Evolutionary conservation across 2,797 vertebrate species (phyloP), one percentile per base, ranked within the genome.

Genomic region (Enteromius thamalakanensis): DNA sequence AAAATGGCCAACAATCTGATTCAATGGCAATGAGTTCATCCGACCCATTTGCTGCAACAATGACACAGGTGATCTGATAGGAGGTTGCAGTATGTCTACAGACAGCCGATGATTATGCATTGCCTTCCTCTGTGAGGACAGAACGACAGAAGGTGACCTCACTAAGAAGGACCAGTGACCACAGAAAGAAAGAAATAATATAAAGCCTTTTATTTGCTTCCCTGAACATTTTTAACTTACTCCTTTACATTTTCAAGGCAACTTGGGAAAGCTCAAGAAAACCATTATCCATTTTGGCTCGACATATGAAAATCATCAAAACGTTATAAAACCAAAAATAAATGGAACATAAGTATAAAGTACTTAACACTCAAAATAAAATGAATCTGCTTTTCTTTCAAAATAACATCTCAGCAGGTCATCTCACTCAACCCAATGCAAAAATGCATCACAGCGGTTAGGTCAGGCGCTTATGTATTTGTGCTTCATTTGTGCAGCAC

Each of bases 391-490:
- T 49, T 82, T 75, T 58, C 8, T 80, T 21, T 72, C 68, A 21
- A 42, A 58, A 53, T 60, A 45, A 47, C 55, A 67, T 51, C 53
- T 78, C 53, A 29, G 14, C n/a, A 67, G 45, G 53, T 47, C 8
- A 12, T 60, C 26, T 53, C 23, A 40, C 29, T 55, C 65, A 80
- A 32, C 65, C 7, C 58, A 85, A 58, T 64, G 71, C 26, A 86
- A 82, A 79, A 72, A 55, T n/a, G 80, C 29, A 55, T 88, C 84
- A 91, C 90, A 91, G 90, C 89, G 71, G 85, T 91, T 91, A 92
- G 91, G 92, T 93, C 90, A 87, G 86, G 87, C 87, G 89, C 89
- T 89, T 80, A 90, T 88, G 89, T 84, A 89, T 87, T 88, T 91
- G 87, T 91, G 87, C 78, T 90, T 88, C 65, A 76, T 87, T 80